Base-by-base conservation (phyloP, 2,888 invertebrate genomes). In the Steinernema carpocapsae region DNA sequence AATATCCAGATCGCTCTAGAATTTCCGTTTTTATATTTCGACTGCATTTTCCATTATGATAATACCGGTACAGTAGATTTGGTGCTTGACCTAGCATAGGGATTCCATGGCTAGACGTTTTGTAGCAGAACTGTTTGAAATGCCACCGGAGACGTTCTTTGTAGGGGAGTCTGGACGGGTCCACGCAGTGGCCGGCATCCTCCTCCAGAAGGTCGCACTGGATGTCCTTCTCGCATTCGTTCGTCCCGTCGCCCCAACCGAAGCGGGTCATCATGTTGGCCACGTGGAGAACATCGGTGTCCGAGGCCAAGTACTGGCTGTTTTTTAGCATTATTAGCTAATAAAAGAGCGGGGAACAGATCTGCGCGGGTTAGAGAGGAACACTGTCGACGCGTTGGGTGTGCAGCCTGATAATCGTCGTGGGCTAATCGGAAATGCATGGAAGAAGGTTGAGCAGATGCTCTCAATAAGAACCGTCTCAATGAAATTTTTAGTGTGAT, bases 41-140 rank as follows among this genome's bases (percentile, higher is more conserved):
- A n/a, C n/a, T n/a, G n/a, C n/a, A n/a, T n/a, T n/a, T n/a, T n/a
- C n/a, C n/a, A n/a, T n/a, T 73, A n/a, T 19, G 32, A 42, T 22
- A 0, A 24, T 22, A 82, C 83, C 82, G 76, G 70, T 84, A 84
- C 14, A 82, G 52, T 19, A 72, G 75, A 72, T 84, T 85, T 0
- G 85, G 85, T 7, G 85, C 82, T 70, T 81, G 81, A 0, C 82
- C 83, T 1, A 85, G 71, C 85, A 85, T 85, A 14, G 85, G 85
- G 24, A 85, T 83, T 1, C 85, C 85, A 74, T 85, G 85, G 74
- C 82, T 82, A 0, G 83, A 83, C n/a, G 85, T 85, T 72, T 84
- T 85, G 71, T 84, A 84, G 72, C 84, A 83, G 74, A 85, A 85
- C 37, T 84, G 82, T 73, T 82, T 80, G 29, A 85, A 76, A 74